Conservation (phyloP, 92 coral and sea anemone species). For the Zoanthus gigantus region DNA sequence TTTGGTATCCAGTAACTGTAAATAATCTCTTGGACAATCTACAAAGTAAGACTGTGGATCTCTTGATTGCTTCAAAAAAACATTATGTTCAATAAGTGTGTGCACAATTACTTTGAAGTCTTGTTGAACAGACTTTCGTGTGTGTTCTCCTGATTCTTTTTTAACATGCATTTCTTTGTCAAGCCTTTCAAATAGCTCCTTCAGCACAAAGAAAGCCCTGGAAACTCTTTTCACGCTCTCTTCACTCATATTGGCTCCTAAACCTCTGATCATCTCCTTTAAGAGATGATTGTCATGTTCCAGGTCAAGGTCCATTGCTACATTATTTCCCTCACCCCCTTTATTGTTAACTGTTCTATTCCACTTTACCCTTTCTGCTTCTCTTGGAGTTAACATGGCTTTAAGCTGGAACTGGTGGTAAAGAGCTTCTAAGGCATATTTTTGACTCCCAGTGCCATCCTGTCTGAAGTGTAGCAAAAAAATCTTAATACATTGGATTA, state of each 20-base stretch:
- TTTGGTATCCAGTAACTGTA: conserved; percentile 55
- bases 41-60: conserved; percentile 50
- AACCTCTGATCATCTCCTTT: conserved; percentile 62
- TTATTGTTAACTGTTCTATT: conserved; percentile 43
- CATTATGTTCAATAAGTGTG: conserved; percentile 56
- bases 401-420: conserved; percentile 34
- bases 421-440: conserved; percentile 53
- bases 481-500: conserved; percentile 50
- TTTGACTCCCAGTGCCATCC: conserved; percentile 61
- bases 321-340: conserved; percentile 48
- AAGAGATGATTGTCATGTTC: background rate
- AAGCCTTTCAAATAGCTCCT: conserved; percentile 11
- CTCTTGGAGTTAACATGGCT: conserved; percentile 44
- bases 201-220: conserved; percentile 60
- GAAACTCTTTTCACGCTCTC: conserved; percentile 44
- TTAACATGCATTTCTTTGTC: conserved; percentile 39
- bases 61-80: conserved; percentile 37
- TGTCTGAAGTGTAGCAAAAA: conserved; percentile 49
- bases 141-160: conserved; percentile 53
- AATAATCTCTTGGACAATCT: conserved; percentile 62
- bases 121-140: conserved; percentile 46
- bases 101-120: conserved; percentile 42
- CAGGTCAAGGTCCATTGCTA: conserved; percentile 44
- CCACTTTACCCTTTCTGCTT: conserved; percentile 53
- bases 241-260: conserved; percentile 59